These are phyloP conservation scores for Cossypha polioptera DNA, from an alignment of 2,797 vertebrate species.

Conservation along the genomic window DNA sequence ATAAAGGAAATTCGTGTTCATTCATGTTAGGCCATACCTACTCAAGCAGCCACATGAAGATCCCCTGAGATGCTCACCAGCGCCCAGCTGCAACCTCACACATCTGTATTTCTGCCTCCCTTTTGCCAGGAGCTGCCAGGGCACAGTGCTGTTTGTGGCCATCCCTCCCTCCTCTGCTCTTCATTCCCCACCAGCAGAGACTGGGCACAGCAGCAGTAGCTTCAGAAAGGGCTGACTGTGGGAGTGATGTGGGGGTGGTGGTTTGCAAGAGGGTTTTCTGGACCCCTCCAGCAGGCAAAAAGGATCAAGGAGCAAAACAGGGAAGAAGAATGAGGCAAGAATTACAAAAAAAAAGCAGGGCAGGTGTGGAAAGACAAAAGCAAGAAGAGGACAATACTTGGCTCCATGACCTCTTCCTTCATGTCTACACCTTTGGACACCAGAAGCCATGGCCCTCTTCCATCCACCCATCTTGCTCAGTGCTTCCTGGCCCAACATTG, in stretches of 20 bases:
- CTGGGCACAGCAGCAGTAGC: not conserved
- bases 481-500: not conserved
- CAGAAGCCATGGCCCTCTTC: not conserved
- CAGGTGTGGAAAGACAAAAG: not conserved
- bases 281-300: not conserved
- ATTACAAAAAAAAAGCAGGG: not conserved
- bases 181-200: not conserved
- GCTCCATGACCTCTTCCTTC: not conserved
- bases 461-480: fast-evolving
- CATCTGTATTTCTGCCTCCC: not conserved
- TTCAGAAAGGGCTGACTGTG: not conserved
- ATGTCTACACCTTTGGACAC: not conserved
- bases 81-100: not conserved
- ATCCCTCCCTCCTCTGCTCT: not conserved
- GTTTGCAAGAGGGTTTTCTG: not conserved
- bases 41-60: not conserved
- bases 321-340: not conserved
- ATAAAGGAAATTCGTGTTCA: not conserved
- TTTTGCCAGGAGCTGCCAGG: not conserved
- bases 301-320: not conserved
- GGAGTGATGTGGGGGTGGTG: fast-evolving
- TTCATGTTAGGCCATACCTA: not conserved
- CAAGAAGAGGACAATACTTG: not conserved
- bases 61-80: not conserved
- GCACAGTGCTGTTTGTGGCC: not conserved